Conservation (phyloP, 2,113 vertebrate genomes). For the Labrus mixtus region DNA sequence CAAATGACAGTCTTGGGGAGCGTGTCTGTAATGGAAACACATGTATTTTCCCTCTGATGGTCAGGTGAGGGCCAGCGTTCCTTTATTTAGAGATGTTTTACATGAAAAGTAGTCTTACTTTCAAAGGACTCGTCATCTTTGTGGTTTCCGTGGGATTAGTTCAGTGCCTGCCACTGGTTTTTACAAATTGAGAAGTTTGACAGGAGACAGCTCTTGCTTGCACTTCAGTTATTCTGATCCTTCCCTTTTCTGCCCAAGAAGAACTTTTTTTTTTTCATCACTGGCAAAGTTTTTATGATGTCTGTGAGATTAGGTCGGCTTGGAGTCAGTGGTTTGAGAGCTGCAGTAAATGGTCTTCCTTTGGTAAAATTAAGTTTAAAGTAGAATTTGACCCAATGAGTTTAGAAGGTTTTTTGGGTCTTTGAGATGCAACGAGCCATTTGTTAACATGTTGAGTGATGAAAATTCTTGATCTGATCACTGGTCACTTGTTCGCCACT, state of each 20-base stretch:
- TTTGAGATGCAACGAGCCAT: slow-evolving; percentile 33
- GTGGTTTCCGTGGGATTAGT: slow-evolving; percentile 48
- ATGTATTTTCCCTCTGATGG: slow-evolving; percentile 48
- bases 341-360: slow-evolving; percentile 2
- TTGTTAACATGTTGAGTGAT: slow-evolving; percentile 58
- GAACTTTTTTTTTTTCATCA: slow-evolving; percentile 1
- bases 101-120: slow-evolving; percentile 40
- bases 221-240: slow-evolving; percentile 24
- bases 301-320: background rate
- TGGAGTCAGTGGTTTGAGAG: slow-evolving; percentile 33
- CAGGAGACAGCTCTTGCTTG: slow-evolving; percentile 10
- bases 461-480: slow-evolving; percentile 60
- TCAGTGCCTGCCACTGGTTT: slow-evolving; percentile 6
- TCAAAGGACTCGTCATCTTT: slow-evolving; percentile 33
- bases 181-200: slow-evolving; percentile 53
- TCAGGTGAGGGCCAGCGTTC: slow-evolving; percentile 59
- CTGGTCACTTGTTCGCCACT: slow-evolving; percentile 61
- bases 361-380: background rate
- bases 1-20: slow-evolving; percentile 62
- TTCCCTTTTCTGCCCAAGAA: background rate
- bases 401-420: slow-evolving; percentile 18
- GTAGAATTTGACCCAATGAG: background rate
- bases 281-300: background rate
- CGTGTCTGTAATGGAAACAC: slow-evolving; percentile 61
- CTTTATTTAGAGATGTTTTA: slow-evolving; percentile 64